phyloP scores from a whole-genome alignment of 2,888 invertebrate genomes.

The Lasioglossum villosulum region DNA sequence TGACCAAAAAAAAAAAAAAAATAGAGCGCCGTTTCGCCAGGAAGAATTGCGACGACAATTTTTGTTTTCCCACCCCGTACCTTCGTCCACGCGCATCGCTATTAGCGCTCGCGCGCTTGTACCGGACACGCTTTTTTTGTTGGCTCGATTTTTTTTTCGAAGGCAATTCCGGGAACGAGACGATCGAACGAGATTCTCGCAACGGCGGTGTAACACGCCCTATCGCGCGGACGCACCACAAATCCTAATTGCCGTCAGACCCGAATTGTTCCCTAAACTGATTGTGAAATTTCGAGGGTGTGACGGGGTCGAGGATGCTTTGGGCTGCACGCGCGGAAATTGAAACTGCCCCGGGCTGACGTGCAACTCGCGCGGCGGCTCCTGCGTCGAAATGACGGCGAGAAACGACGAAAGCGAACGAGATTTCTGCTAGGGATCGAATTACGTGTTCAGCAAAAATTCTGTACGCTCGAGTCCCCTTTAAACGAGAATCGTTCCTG shows the following conservation, averaged over 20 bases:
- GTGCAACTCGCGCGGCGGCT: background rate
- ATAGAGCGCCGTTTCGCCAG: background rate
- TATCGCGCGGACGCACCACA: conserved; percentile 6
- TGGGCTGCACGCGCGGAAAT: conserved; percentile 6
- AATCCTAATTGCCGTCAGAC: conserved; percentile 24
- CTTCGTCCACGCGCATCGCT: background rate
- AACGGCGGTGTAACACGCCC: background rate
- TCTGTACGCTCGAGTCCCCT: background rate
- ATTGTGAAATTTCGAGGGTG: background rate
- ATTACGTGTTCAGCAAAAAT: background rate
- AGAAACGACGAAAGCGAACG: background rate
- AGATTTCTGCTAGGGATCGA: background rate
- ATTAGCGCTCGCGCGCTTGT: background rate
- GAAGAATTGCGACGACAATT: conserved; percentile 10
- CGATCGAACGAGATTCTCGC: conserved; percentile 6
- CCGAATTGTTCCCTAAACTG: conserved; percentile 20
- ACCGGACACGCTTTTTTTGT: background rate
- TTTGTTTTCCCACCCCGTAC: background rate
- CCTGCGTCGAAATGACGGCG: background rate
- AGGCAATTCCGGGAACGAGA: conserved; percentile 10
- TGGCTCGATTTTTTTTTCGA: background rate
- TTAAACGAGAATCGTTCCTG: no score
- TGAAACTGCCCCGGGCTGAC: conserved; percentile 15
- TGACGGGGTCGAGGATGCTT: background rate
- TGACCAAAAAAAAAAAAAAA: background rate